Percentiles rank a stretch among this genome's conserved stretches.
Conservation (phyloP, 1,140 invertebrate species). For the Achroia grisella region DNA sequence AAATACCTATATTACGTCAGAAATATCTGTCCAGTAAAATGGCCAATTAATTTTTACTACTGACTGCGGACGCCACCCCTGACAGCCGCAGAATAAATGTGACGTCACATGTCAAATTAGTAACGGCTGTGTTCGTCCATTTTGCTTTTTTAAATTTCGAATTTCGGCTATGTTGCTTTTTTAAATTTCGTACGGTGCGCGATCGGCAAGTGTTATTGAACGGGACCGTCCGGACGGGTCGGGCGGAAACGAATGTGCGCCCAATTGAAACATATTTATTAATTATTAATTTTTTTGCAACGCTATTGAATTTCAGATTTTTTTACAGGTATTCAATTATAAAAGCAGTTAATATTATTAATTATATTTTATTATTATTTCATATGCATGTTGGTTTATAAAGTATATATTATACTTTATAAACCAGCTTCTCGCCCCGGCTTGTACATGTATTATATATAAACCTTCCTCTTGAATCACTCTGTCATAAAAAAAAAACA, state of each 20-base stretch:
- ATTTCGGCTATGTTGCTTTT: slow-evolving; percentile 53
- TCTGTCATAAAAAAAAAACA: too few relatives aligned
- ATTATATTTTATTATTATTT: too few relatives aligned
- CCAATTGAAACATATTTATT: too few relatives aligned
- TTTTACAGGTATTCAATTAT: too few relatives aligned
- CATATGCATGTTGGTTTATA: too few relatives aligned
- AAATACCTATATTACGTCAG: too few relatives aligned
- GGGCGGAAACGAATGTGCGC: slow-evolving; percentile 23
- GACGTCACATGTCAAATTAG: slow-evolving; percentile 65
- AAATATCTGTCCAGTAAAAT: slow-evolving; percentile 12
- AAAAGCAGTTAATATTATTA: too few relatives aligned
- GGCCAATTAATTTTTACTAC: slow-evolving; percentile 41
- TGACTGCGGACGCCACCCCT: slow-evolving; percentile 18
- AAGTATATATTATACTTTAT: too few relatives aligned
- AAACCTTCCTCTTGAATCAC: too few relatives aligned
- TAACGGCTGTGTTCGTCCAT: slow-evolving; percentile 49
- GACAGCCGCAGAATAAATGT: slow-evolving; percentile 51
- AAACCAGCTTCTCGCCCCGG: too few relatives aligned
- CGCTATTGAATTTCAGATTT: slow-evolving; percentile 19
- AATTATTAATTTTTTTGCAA: too few relatives aligned
- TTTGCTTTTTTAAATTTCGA: slow-evolving; percentile 63
- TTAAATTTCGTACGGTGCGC: slow-evolving; percentile 50
- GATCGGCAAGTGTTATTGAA: slow-evolving; percentile 56
- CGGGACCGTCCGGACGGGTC: slow-evolving; percentile 30
- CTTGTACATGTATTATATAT: too few relatives aligned